A percentile compares a stretch with the other conserved stretches of the same genome.
These are phyloP conservation scores for Toxonevra muliebris DNA, from an alignment of 2,888 invertebrate genomes.

Conservation along the genomic window DNA sequence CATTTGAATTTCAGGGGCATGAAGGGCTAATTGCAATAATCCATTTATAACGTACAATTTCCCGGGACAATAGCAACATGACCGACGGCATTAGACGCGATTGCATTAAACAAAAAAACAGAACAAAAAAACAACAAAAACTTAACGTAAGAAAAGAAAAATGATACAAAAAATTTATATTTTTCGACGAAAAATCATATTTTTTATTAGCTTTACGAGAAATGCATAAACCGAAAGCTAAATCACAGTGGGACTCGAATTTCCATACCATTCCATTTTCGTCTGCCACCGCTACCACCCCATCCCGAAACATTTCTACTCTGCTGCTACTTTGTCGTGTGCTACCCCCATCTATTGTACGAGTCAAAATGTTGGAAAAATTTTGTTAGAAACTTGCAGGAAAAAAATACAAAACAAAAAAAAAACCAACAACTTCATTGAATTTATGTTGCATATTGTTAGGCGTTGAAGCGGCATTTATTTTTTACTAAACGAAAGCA, in stretches of 20 bases:
- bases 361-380: not conserved
- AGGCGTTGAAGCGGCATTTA: constrained; percentile 22
- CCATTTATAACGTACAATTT: constrained; percentile 62
- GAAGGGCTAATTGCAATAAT: constrained; percentile 64
- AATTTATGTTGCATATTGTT: constrained; percentile 26
- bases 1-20: constrained; percentile 25
- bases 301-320: too few species aligned
- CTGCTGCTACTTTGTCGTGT: too few species aligned
- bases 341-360: not conserved
- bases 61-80: constrained; percentile 40
- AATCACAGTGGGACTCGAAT: constrained; percentile 14
- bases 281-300: too few species aligned
- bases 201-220: constrained; percentile 12
- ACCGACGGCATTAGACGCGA: constrained; percentile 24
- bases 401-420: not conserved
- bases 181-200: constrained; percentile 17
- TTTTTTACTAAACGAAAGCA: constrained; percentile 12
- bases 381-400: constrained; percentile 9
- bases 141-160: not conserved
- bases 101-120: not conserved
- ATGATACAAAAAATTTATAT: not conserved
- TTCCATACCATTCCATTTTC: not conserved
- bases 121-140: not conserved
- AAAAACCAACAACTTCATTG: constrained; percentile 3
- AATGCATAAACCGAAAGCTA: not conserved